These are phyloP conservation scores for Leptinotarsa defecta DNA, from an alignment of 1,140 invertebrate genomes.

Conservation along the genomic window DNA sequence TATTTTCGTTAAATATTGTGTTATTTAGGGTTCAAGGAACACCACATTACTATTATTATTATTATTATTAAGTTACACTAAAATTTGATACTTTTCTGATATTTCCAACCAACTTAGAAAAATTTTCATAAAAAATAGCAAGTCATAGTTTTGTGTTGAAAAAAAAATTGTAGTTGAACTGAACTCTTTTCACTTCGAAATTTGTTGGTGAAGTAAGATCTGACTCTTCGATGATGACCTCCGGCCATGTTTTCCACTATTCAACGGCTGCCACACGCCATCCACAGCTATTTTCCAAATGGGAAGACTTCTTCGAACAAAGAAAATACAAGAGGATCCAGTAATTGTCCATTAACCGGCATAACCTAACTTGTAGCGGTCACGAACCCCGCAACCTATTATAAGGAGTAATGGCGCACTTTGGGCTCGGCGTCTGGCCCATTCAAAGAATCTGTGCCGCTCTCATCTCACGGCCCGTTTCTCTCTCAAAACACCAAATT, in stretches of 20 bases:
- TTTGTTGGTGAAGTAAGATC: too few species aligned
- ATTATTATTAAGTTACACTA: too few species aligned
- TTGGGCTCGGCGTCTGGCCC: conserved; percentile 6
- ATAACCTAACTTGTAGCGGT: conserved; percentile 24
- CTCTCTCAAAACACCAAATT: too few species aligned
- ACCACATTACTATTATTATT: too few species aligned
- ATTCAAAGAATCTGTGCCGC: conserved; percentile 22
- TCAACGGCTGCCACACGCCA: conserved; percentile 1
- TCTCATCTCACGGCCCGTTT: conserved; percentile 4
- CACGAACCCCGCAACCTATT: conserved; percentile 16
- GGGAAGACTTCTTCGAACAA: conserved; percentile 14
- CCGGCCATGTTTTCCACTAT: not conserved
- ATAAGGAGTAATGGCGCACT: conserved; percentile 12
- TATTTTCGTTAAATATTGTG: too few species aligned
- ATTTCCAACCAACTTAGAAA: too few species aligned
- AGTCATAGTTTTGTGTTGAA: too few species aligned
- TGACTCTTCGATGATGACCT: not conserved
- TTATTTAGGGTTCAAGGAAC: too few species aligned
- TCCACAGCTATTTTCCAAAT: conserved; percentile 14
- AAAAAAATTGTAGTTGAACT: too few species aligned
- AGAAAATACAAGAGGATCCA: conserved; percentile 16
- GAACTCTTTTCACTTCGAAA: too few species aligned
- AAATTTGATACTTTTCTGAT: too few species aligned
- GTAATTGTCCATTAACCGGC: conserved; percentile 23
- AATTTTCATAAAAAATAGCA: too few species aligned